phyloP scores from a whole-genome alignment of 2,888 invertebrate species.

The Cryptocephalus moraei region DNA sequence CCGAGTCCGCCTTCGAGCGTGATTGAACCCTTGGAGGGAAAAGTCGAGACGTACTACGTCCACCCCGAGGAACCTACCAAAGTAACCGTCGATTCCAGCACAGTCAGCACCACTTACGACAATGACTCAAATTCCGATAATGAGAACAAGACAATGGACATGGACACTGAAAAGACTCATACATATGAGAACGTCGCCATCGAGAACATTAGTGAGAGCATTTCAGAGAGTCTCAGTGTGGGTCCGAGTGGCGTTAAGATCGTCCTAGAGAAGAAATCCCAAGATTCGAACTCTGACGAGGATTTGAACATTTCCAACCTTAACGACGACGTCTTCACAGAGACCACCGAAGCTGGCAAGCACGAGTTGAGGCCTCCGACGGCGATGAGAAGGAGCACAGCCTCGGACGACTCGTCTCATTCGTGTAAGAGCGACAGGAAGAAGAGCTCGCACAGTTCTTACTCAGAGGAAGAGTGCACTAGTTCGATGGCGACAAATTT shows the following conservation, averaged over 20 bases:
- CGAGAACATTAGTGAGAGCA: slow-evolving; percentile 30
- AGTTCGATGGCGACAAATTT: slow-evolving; percentile 69
- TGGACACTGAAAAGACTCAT: slow-evolving; percentile 35
- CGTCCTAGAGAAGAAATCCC: slow-evolving; percentile 31
- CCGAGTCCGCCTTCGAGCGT: slow-evolving; percentile 68
- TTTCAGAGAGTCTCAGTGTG: slow-evolving; percentile 35
- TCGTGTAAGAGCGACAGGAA: slow-evolving; percentile 28
- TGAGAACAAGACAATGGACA: slow-evolving; percentile 57
- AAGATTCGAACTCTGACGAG: slow-evolving; percentile 40
- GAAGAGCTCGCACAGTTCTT: slow-evolving; percentile 51
- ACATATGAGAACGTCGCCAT: slow-evolving; percentile 35
- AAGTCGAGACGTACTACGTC: slow-evolving; percentile 73
- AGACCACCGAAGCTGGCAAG: slow-evolving; percentile 26
- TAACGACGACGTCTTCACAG: slow-evolving; percentile 39
- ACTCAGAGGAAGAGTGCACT: slow-evolving; percentile 57
- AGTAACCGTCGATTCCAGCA: slow-evolving; percentile 59
- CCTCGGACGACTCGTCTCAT: slow-evolving; percentile 35
- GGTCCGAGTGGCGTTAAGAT: slow-evolving; percentile 36
- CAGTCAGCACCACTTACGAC: slow-evolving; percentile 50
- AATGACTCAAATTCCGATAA: slow-evolving; percentile 54
- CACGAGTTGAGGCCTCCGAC: slow-evolving; percentile 36
- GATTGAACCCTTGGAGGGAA: slow-evolving; percentile 62
- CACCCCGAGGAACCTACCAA: slow-evolving; percentile 70
- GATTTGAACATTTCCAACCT: slow-evolving; percentile 39
- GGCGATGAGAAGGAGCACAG: slow-evolving; percentile 34